Percentiles rank a stretch among this genome's conserved stretches.
Evolutionary conservation across 2,797 vertebrate genomes (phyloP).

Genomic region (Florisuga fusca): DNA sequence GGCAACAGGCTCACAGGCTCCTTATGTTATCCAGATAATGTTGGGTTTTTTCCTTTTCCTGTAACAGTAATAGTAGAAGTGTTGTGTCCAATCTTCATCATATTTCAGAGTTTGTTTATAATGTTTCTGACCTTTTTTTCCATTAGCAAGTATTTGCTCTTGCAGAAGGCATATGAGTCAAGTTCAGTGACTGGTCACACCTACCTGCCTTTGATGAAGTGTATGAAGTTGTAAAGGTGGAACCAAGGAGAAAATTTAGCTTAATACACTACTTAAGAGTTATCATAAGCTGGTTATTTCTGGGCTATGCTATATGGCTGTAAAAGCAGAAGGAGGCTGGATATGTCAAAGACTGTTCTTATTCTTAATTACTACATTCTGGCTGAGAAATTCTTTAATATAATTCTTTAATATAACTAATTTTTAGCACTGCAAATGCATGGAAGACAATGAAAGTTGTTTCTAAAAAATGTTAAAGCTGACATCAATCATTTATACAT

Average conservation of each 20-base stretch:
- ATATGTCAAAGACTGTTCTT: constrained; percentile 54
- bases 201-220: neutral
- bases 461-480: constrained; percentile 77
- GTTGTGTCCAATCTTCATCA: constrained; percentile 51
- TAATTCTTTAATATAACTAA: constrained; percentile 56
- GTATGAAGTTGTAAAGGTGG: neutral
- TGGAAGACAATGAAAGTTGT: constrained; percentile 70
- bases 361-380: constrained; percentile 62
- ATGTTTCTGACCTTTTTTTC: constrained; percentile 33
- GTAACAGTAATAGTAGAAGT: constrained; percentile 57
- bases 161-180: neutral
- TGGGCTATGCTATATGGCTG: constrained; percentile 22
- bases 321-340: constrained; percentile 20
- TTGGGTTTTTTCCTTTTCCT: constrained; percentile 7
- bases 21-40: constrained; percentile 61
- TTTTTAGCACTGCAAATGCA: constrained; percentile 70
- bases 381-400: constrained; percentile 61
- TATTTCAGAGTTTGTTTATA: constrained; percentile 49
- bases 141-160: constrained; percentile 7
- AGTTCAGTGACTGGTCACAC: constrained; percentile 9
- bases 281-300: constrained; percentile 31
- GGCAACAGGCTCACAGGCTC: constrained; percentile 68
- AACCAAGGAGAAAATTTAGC: neutral
- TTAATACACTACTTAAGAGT: constrained; percentile 9
- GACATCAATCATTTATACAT: constrained; percentile 81